Conservation (phyloP, 2,797 vertebrate species). For the Dromococcyx pavoninus region DNA sequence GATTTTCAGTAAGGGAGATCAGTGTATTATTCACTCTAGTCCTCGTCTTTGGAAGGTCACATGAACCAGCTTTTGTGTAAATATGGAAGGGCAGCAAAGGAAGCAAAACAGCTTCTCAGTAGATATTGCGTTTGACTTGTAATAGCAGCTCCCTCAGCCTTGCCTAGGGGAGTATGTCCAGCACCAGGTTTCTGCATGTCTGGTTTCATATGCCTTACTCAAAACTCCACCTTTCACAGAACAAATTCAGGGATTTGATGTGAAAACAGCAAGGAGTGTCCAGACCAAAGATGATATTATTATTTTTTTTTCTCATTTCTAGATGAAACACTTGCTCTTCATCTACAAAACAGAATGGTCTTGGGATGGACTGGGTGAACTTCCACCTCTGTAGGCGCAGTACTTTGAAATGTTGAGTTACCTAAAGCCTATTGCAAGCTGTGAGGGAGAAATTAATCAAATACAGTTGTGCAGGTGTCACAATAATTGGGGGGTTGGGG, state of each 20-base stretch:
- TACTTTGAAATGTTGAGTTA: background rate
- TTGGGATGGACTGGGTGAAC: background rate
- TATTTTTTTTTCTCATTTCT: background rate
- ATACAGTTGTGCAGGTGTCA: background rate
- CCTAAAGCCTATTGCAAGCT: background rate
- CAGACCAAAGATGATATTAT: background rate
- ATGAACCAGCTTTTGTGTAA: background rate
- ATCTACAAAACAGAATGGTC: background rate
- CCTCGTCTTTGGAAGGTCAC: background rate
- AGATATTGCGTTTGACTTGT: background rate
- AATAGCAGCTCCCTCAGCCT: background rate
- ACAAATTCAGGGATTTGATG: background rate
- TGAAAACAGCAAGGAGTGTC: background rate
- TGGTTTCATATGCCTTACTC: background rate
- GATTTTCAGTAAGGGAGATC: background rate
- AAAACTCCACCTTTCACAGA: background rate
- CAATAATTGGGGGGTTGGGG: fast-evolving
- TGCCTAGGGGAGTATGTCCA: background rate
- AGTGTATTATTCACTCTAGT: background rate
- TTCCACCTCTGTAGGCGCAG: background rate
- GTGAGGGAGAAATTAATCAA: background rate
- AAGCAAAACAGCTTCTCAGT: background rate
- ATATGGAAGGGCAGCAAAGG: background rate
- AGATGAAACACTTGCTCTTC: background rate
- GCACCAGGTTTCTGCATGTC: fast-evolving